phyloP scores from a whole-genome alignment of 1,140 invertebrate genomes.

The Tetranychus urticae region DNA sequence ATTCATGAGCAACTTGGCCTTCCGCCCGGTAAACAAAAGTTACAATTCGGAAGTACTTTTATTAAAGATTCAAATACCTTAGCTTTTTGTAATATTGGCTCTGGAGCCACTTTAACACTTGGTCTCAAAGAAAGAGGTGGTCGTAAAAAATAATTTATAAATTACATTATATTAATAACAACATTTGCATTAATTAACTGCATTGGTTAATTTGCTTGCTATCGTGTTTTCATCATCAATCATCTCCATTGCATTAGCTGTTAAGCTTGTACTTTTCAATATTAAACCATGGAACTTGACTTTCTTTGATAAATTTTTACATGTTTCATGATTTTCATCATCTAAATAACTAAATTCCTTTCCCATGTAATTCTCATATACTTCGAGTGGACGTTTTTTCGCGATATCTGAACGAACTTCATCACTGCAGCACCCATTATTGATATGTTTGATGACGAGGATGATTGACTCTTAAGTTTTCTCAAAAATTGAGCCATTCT shows the following conservation, averaged over 20 bases:
- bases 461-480: background rate
- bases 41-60: constrained; percentile 83
- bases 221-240: no score
- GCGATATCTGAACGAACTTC: background rate
- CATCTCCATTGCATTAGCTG: background rate
- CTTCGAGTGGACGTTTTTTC: background rate
- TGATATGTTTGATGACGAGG: background rate
- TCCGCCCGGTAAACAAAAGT: constrained; percentile 92
- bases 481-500: constrained; percentile 37
- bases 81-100: constrained; percentile 81
- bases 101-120: constrained; percentile 56
- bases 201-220: no score
- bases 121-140: constrained; percentile 93
- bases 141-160: constrained; percentile 64
- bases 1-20: constrained; percentile 70
- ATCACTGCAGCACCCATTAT: background rate
- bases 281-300: background rate
- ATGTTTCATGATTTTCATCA: background rate
- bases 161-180: background rate
- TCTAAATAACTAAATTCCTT: background rate
- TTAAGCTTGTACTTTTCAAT: background rate
- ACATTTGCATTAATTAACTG: background rate
- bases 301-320: background rate
- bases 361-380: background rate
- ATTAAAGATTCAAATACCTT: constrained; percentile 88